Evolutionary conservation across 2,113 vertebrate species (phyloP).

Genomic region (Takifugu flavidus): DNA sequence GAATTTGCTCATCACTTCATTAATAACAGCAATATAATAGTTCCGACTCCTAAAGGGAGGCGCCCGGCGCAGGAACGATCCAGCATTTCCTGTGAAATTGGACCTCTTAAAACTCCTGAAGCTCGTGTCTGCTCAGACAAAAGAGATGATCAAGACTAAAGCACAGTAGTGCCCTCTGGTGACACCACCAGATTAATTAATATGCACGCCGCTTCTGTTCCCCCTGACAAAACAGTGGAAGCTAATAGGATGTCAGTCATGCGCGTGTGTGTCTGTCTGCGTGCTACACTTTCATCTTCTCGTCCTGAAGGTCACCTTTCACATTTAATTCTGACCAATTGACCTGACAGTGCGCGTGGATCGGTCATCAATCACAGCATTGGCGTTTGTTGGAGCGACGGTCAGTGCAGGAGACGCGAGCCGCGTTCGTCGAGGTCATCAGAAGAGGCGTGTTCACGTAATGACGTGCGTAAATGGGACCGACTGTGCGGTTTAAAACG

Average conservation of each 20-base stretch:
- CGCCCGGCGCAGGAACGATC: conserved; percentile 10
- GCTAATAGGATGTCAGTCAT: conserved; percentile 13
- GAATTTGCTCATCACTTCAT: conserved; percentile 21
- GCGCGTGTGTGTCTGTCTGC: background rate
- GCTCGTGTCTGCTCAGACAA: conserved; percentile 40
- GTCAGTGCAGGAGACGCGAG: conserved; percentile 38
- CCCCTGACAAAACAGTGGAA: conserved; percentile 35
- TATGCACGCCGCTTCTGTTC: conserved; percentile 48
- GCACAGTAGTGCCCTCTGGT: conserved; percentile 75
- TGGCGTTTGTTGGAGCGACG: conserved; percentile 31
- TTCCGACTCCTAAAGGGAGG: conserved; percentile 10
- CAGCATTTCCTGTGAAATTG: no score
- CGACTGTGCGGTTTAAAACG: no score
- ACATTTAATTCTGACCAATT: conserved; percentile 61
- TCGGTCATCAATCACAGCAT: conserved; percentile 58
- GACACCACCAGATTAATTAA: conserved; percentile 64
- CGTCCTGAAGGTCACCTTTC: conserved; percentile 57
- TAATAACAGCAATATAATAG: conserved; percentile 16
- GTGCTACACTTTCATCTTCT: conserved; percentile 22
- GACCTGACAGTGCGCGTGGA: conserved; percentile 47
- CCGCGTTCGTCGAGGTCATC: conserved; percentile 49
- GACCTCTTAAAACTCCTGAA: conserved; percentile 25
- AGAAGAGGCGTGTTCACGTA: conserved; percentile 31
- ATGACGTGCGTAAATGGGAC: conserved; percentile 6
- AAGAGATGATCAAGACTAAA: conserved; percentile 59